Conservation (phyloP, 2,888 invertebrate species). For the Crocallis elinguaria region DNA sequence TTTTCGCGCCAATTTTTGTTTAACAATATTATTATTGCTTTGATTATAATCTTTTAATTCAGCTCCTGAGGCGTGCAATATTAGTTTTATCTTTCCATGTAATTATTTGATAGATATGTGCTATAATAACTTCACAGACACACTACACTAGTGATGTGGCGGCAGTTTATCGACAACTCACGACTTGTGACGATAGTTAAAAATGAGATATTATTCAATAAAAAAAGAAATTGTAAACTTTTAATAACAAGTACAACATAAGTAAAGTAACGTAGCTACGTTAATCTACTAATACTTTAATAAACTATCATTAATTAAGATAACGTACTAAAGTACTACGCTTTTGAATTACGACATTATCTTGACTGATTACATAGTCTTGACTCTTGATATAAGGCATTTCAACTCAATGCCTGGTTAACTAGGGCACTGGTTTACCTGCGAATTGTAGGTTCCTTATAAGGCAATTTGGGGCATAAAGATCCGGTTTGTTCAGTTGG, state of each 20-base stretch:
- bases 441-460: conserved; percentile 66
- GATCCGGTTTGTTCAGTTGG: conserved; percentile 71
- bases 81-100: neutral
- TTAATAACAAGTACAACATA: neutral
- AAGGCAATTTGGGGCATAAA: conserved; percentile 69
- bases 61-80: neutral
- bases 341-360: conserved; percentile 47
- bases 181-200: neutral
- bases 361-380: conserved; percentile 52
- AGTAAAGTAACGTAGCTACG: neutral
- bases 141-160: conserved; percentile 9
- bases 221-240: neutral
- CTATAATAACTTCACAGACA: neutral
- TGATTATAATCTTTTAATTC: conserved; percentile 4
- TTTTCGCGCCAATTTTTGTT: conserved; percentile 67
- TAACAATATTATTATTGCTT: conserved; percentile 16
- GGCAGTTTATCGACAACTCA: conserved; percentile 4
- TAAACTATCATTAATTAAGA: conserved; percentile 13
- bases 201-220: neutral
- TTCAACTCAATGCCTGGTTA: conserved; percentile 49
- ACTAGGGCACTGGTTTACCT: conserved; percentile 58
- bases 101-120: neutral
- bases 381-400: conserved; percentile 20
- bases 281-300: no score
- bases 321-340: conserved; percentile 1